phyloP scores from a whole-genome alignment of 2,888 invertebrate genomes.

The Mactromeris polynyma region DNA sequence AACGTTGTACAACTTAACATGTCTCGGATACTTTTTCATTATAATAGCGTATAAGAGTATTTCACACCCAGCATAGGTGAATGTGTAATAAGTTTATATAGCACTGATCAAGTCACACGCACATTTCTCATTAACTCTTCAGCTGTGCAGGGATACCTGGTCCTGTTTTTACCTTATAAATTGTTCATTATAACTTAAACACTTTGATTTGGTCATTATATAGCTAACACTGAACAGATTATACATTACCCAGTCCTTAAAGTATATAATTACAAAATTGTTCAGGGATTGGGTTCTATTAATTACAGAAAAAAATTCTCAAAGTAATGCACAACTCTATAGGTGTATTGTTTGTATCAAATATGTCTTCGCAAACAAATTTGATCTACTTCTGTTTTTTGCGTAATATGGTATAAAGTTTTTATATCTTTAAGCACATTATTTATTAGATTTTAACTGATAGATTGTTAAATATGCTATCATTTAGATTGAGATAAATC shows the following conservation, averaged over 20 bases:
- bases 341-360: neutral
- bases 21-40: constrained; percentile 1
- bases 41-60: constrained; percentile 47
- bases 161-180: constrained; percentile 13
- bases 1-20: constrained; percentile 8
- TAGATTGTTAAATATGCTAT: constrained; percentile 15
- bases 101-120: constrained; percentile 71
- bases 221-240: neutral
- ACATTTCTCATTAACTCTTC: constrained; percentile 65
- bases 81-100: constrained; percentile 67
- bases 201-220: constrained; percentile 1
- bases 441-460: constrained; percentile 18
- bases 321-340: neutral
- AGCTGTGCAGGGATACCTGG: neutral
- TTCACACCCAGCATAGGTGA: constrained; percentile 63
- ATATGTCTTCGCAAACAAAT: neutral
- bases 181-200: constrained; percentile 18
- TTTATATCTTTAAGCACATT: constrained; percentile 2
- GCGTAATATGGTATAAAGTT: neutral
- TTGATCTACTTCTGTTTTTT: neutral
- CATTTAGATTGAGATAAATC: constrained; percentile 17
- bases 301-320: constrained; percentile 11
- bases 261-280: constrained; percentile 13
- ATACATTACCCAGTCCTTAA: neutral
- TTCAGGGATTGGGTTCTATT: neutral